Base-by-base conservation (phyloP, 2,797 vertebrate species). In the Sebastes cheni region DNA sequence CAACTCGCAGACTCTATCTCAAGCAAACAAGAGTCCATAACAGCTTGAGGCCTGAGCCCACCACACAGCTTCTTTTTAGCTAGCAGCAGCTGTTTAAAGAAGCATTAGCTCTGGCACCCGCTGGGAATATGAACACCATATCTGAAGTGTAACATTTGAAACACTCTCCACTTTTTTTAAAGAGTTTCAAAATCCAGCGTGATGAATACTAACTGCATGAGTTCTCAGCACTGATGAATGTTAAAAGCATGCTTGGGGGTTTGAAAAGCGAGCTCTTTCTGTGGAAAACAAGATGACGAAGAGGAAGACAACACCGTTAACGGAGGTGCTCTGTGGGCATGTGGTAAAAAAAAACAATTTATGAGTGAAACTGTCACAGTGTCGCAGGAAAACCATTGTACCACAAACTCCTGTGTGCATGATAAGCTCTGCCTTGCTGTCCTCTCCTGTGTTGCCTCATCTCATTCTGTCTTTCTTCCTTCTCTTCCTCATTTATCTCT, bases 21-120 rank as follows among this genome's bases (percentile, higher is more conserved):
- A 52, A 52, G 20, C 4, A 39, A 72, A 30, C 25, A 46, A 34
- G 27, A 68, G 59, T 68, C 34, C 23, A 54, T 30, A 77, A 64
- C 70, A 72, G 23, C 55, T 77, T 46, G 70, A 67, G 23, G 29
- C 59, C 75, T 39, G 67, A 58, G 23, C 14, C 60, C 32, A 79
- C 32, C 27, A 46, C 59, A 80, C 34, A 39, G 42, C 6, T 67
- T 74, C 61, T 71, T 82, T 61, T 77, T 58, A 65, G 78, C 75
- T 67, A 27, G 30, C 42, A 84, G 86, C 68, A 75, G 76, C 81
- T 81, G 84, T 80, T 87, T 32, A 36, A 39, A 69, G 76, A 64
- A 65, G 75, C 70, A 77, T 83, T 67, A 72, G 72, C 76, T 67
- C 29, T 29, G 58, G 56, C 18, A 30, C 72, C 68, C 6, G 13